Conservation (phyloP, 2,113 vertebrate species). For the Gasterosteus aculeatus region DNA sequence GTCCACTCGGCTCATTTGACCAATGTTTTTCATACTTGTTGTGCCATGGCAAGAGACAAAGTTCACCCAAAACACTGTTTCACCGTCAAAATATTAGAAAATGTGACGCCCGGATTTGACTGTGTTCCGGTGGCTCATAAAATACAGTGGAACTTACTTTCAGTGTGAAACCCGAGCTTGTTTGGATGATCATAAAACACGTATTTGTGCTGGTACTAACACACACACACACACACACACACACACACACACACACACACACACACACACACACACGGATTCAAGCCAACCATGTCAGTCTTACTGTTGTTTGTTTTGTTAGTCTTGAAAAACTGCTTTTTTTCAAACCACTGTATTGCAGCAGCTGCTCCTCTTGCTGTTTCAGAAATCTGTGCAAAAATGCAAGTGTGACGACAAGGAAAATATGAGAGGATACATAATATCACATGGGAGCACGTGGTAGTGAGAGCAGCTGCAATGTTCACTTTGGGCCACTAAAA, state of each 20-base stretch:
- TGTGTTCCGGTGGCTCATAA: slow-evolving; percentile 1
- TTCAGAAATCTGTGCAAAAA: slow-evolving; percentile 13
- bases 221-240: slow-evolving; percentile 6
- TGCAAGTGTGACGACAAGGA: background rate
- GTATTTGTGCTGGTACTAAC: slow-evolving; percentile 15
- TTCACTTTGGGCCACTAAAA: slow-evolving; percentile 1
- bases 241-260: slow-evolving; percentile 5
- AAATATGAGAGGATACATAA: slow-evolving; percentile 10
- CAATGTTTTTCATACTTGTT: background rate
- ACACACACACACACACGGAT: background rate
- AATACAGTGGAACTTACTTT: slow-evolving; percentile 18
- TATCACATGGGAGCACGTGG: background rate
- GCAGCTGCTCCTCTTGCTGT: background rate
- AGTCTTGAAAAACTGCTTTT: background rate
- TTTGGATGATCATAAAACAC: slow-evolving; percentile 43
- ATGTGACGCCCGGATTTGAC: slow-evolving; percentile 20
- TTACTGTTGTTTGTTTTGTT: slow-evolving; percentile 9
- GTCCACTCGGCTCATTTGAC: background rate
- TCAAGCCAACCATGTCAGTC: background rate
- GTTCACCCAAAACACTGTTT: background rate
- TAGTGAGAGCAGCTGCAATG: background rate
- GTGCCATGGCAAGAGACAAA: background rate
- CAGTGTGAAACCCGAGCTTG: slow-evolving; percentile 38
- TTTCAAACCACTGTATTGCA: background rate
- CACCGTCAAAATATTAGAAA: background rate